phyloP scores from a whole-genome alignment of 2,888 invertebrate species.

The Cyclophora albipunctata region DNA sequence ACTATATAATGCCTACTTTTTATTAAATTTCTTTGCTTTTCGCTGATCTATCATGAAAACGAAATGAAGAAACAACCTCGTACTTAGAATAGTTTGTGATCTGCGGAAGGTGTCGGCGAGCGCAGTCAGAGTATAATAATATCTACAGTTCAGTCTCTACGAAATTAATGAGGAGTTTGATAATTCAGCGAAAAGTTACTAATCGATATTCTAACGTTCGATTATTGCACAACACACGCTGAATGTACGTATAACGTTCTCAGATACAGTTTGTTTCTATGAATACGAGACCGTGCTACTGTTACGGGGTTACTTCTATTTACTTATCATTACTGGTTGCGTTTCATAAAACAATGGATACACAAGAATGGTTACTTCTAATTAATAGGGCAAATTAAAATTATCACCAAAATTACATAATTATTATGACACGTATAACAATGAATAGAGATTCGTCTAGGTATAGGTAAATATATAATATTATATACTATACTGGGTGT shows the following conservation, averaged over 20 bases:
- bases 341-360: slow-evolving; percentile 9
- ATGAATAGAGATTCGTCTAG: slow-evolving; percentile 13
- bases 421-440: slow-evolving; percentile 10
- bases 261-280: slow-evolving; percentile 30
- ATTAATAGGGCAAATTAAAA: not conserved
- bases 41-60: slow-evolving; percentile 51
- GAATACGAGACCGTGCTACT: slow-evolving; percentile 18
- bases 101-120: slow-evolving; percentile 13
- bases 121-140: slow-evolving; percentile 13
- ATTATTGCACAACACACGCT: slow-evolving; percentile 72
- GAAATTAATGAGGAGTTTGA: slow-evolving; percentile 26
- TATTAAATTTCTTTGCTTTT: slow-evolving; percentile 51
- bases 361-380: slow-evolving; percentile 1
- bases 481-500: slow-evolving; percentile 29
- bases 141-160: slow-evolving; percentile 50
- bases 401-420: not conserved
- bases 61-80: slow-evolving; percentile 23
- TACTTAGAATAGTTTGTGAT: not conserved
- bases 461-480: slow-evolving; percentile 27
- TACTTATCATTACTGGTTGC: slow-evolving; percentile 12
- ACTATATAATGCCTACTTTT: slow-evolving; percentile 59
- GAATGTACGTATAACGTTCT: slow-evolving; percentile 65
- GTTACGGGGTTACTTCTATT: slow-evolving; percentile 20
- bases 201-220: slow-evolving; percentile 49
- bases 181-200: slow-evolving; percentile 62